These are phyloP conservation scores for Hestina assimilis DNA, from an alignment of 1,140 invertebrate species.

Conservation along the genomic window DNA sequence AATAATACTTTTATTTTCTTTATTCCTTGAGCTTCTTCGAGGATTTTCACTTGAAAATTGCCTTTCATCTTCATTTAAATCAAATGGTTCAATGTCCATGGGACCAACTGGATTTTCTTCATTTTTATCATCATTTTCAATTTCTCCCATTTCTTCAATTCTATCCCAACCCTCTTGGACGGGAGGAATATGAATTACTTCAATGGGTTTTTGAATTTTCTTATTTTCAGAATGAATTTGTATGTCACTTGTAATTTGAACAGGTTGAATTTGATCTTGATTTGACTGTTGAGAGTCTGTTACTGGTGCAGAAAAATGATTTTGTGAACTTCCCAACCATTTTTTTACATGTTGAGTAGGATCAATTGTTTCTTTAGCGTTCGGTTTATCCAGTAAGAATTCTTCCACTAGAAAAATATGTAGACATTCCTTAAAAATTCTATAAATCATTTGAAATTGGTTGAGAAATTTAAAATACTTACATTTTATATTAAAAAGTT, in stretches of 20 bases:
- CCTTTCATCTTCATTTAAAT: constrained; percentile 33
- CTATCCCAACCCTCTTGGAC: constrained; percentile 67
- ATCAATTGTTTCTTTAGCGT: constrained; percentile 28
- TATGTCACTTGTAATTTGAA: constrained; percentile 41
- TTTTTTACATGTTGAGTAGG: constrained; percentile 57
- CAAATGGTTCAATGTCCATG: constrained; percentile 51
- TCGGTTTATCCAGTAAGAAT: constrained; percentile 32
- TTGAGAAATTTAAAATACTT: constrained; percentile 28
- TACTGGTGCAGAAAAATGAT: constrained; percentile 57
- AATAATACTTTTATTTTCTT: constrained; percentile 33
- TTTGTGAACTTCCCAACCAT: constrained; percentile 61
- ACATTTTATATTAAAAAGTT: constrained; percentile 56
- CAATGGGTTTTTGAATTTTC: constrained; percentile 26
- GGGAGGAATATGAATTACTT: constrained; percentile 30
- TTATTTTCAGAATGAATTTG: constrained; percentile 47
- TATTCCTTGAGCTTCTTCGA: constrained; percentile 60
- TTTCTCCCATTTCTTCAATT: constrained; percentile 56
- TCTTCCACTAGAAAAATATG: constrained; percentile 53
- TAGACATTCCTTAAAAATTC: not conserved
- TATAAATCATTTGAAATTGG: too few relatives aligned
- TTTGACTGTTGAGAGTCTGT: constrained; percentile 38
- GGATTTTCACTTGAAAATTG: constrained; percentile 49
- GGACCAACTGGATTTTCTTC: constrained; percentile 48
- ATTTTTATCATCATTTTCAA: constrained; percentile 34
- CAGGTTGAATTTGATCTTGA: constrained; percentile 34